phyloP scores from a whole-genome alignment of 64 coral and sea anemone species.

The Montipora cactus region DNA sequence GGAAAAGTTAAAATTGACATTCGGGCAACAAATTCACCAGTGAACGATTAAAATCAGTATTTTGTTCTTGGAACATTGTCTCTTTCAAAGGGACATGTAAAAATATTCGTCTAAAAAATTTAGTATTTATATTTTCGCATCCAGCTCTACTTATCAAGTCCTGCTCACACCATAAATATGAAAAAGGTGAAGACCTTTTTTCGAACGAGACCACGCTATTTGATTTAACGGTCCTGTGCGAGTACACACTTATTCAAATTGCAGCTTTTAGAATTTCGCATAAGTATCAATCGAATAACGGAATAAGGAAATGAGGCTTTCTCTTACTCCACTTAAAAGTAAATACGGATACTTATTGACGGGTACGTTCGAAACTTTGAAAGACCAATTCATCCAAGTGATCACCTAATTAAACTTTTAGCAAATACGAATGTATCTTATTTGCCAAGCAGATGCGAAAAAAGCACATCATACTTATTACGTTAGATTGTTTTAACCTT shows the following conservation, averaged over 20 bases:
- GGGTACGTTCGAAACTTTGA: neutral
- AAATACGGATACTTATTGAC: neutral
- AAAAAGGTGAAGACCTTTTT: neutral
- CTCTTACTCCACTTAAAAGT: neutral
- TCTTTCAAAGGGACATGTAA: too few relatives aligned
- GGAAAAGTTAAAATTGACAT: too few relatives aligned
- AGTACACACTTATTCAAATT: neutral
- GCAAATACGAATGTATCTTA: neutral
- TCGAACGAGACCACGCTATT: neutral
- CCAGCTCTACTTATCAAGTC: neutral
- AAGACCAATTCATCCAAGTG: slow-evolving; percentile 8
- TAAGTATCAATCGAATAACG: neutral
- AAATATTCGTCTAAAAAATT: too few relatives aligned
- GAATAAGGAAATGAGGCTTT: slow-evolving; percentile 33
- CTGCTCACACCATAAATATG: neutral
- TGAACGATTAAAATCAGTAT: too few relatives aligned
- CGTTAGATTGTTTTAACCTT: neutral
- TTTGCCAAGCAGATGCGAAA: neutral
- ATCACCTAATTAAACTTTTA: neutral
- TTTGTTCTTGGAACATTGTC: too few relatives aligned
- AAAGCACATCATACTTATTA: neutral
- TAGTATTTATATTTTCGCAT: too few relatives aligned
- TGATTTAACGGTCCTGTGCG: slow-evolving; percentile 6
- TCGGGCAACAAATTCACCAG: too few relatives aligned
- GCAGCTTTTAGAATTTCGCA: neutral